Evolutionary conservation across 2,888 invertebrate genomes (phyloP), one percentile per base, ranked within the genome.

Genomic region (Catocala sponsa): DNA sequence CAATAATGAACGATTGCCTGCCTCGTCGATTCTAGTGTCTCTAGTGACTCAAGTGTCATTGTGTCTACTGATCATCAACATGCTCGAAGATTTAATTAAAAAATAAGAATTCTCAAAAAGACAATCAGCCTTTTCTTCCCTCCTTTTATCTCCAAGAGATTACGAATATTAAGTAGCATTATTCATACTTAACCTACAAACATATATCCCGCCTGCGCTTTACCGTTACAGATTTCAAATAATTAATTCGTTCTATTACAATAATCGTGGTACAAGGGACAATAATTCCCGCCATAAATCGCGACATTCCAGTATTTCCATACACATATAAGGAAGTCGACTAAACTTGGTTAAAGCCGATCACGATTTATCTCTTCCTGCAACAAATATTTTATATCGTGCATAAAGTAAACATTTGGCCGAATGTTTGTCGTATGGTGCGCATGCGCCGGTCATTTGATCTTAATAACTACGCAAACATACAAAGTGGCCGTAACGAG

Each of bases 301-400:
- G 59, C 53, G 58, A 68, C 56, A 75, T 72, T 72, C 65, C 65
- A 64, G 48, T 33, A 68, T 78, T 70, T 75, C 65, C 68, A 71
- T 71, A 63, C 62, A 61, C 70, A 65, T 74, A 77, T 70, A 79
- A 79, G 84, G 86, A 87, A 87, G 87, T 82, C 46, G 68, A 70
- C 74, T 70, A 70, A 76, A 71, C 71, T 78, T 75, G 76, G 74
- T 51, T 68, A 72, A 70, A 79, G 74, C 61, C 63, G 75, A 83
- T 79, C 78, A 80, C 71, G 66, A 84, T 90, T 90, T 85, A 90
- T 89, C 83, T 85, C 90, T 91, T 91, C 91, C 90, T 87, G 88
- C 73, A 78, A 70, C 74, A 72, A 79, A 81, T 79, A 76, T 83
- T 85, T 85, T 84, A 86, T 82, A 83, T 80, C 76, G 46, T 63